Percentiles rank a stretch among this genome's conserved stretches.
Evolutionary conservation across 1,140 invertebrate species (phyloP).

Genomic region (Macrosteles quadrilineatus): DNA sequence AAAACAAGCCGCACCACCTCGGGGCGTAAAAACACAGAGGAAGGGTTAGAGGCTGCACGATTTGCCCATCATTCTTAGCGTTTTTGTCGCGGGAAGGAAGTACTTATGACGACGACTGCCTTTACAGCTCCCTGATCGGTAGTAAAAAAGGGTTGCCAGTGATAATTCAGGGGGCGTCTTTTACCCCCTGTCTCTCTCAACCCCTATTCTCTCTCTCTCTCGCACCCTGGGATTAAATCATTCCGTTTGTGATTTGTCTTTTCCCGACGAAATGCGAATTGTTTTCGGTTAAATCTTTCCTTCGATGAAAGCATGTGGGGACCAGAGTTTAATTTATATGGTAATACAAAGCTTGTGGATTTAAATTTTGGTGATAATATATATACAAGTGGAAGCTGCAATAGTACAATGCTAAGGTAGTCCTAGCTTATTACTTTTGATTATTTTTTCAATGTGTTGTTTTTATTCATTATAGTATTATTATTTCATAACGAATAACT

Average conservation of each 20-base stretch:
- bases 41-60: conserved; percentile 13
- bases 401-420: no score
- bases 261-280: conserved; percentile 22
- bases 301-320: not conserved
- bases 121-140: conserved; percentile 33
- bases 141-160: conserved; percentile 37
- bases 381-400: no score
- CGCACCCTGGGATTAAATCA: conserved; percentile 16
- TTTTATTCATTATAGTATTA: no score
- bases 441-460: no score
- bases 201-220: conserved; percentile 8
- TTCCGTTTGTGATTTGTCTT: conserved; percentile 26
- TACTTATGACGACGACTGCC: conserved; percentile 36
- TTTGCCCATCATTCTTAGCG: conserved; percentile 12
- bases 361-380: no score
- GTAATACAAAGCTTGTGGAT: conserved; percentile 13
- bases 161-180: conserved; percentile 36
- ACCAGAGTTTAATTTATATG: conserved; percentile 10
- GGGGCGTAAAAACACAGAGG: conserved; percentile 1
- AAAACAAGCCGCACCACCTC: not conserved
- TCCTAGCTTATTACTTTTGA: no score
- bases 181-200: conserved; percentile 19
- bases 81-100: conserved; percentile 32
- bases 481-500: no score
- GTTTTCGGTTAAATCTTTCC: conserved; percentile 9